phyloP scores from a whole-genome alignment of 2,888 invertebrate genomes.

The Epicampocera succincta region DNA sequence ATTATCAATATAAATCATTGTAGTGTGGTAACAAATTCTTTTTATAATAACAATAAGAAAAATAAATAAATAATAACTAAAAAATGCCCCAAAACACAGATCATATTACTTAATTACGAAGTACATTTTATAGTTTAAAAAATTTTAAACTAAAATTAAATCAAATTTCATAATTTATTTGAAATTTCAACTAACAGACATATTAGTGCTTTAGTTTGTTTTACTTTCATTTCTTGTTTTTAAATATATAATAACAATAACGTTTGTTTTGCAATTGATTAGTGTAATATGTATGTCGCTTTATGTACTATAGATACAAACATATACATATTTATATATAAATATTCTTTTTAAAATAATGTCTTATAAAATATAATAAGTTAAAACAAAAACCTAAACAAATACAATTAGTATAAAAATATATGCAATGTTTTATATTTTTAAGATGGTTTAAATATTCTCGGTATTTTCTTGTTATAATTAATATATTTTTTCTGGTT shows the following conservation, averaged over 20 bases:
- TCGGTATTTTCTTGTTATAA: not conserved
- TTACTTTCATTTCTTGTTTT: not conserved
- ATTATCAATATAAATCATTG: slow-evolving; percentile 40
- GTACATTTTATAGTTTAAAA: slow-evolving; percentile 41
- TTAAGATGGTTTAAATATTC: slow-evolving; percentile 16
- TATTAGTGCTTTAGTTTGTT: slow-evolving; percentile 15
- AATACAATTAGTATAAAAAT: slow-evolving; percentile 64
- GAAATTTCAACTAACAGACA: slow-evolving; percentile 22
- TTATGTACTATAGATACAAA: not conserved
- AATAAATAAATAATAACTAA: slow-evolving; percentile 20
- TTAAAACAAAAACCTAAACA: slow-evolving; percentile 24
- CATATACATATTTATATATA: not conserved
- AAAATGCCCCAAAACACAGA: slow-evolving; percentile 55
- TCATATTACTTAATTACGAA: slow-evolving; percentile 40
- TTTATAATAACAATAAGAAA: slow-evolving; percentile 37
- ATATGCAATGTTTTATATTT: slow-evolving; percentile 40
- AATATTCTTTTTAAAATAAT: slow-evolving; percentile 27
- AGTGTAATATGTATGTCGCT: slow-evolving; percentile 8
- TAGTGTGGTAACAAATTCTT: slow-evolving; percentile 21
- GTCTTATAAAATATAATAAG: slow-evolving; percentile 31
- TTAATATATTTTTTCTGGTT: not conserved
- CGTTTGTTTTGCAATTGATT: slow-evolving; percentile 13
- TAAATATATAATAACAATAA: slow-evolving; percentile 49
- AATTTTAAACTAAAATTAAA: slow-evolving; percentile 25
- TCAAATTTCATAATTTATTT: not conserved